Evolutionary conservation across 2,888 invertebrate species (phyloP).

Genomic region (Orchesella flavescens): DNA sequence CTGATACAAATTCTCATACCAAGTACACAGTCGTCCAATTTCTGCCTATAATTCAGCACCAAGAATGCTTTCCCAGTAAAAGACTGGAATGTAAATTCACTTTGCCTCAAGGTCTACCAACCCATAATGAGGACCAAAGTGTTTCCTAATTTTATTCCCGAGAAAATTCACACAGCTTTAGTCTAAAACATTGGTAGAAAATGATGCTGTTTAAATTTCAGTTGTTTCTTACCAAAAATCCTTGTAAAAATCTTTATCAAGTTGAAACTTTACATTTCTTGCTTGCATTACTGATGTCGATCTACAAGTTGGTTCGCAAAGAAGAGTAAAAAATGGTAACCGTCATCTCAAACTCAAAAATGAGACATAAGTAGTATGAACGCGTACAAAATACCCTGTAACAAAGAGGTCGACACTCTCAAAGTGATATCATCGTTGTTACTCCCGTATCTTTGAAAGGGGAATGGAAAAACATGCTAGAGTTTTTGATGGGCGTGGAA

Average conservation of each 20-base stretch:
- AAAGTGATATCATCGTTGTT: neutral
- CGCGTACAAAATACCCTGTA: neutral
- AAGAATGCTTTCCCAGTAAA: neutral
- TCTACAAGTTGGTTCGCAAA: too few relatives aligned
- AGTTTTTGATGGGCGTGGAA: conserved; percentile 38
- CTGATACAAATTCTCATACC: neutral
- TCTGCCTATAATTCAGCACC: too few relatives aligned
- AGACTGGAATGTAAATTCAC: conserved; percentile 19
- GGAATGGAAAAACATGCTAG: conserved; percentile 13
- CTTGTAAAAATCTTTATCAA: too few relatives aligned
- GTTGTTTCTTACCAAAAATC: too few relatives aligned
- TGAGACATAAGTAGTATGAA: neutral
- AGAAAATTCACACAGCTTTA: too few relatives aligned
- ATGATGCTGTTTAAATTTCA: too few relatives aligned
- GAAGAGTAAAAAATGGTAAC: too few relatives aligned
- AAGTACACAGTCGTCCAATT: neutral
- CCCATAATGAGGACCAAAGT: neutral
- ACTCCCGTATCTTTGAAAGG: conserved; percentile 1
- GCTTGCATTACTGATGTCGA: too few relatives aligned
- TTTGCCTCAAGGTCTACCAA: conserved; percentile 25
- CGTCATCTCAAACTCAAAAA: neutral
- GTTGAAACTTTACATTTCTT: too few relatives aligned
- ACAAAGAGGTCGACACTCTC: conserved; percentile 27
- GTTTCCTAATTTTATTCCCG: too few relatives aligned
- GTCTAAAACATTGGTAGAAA: too few relatives aligned